Percentiles rank a stretch among this genome's conserved stretches.
These are phyloP conservation scores for Parotocinclus haroldoi DNA, from an alignment of 2,797 vertebrate species.

Conservation along the genomic window DNA sequence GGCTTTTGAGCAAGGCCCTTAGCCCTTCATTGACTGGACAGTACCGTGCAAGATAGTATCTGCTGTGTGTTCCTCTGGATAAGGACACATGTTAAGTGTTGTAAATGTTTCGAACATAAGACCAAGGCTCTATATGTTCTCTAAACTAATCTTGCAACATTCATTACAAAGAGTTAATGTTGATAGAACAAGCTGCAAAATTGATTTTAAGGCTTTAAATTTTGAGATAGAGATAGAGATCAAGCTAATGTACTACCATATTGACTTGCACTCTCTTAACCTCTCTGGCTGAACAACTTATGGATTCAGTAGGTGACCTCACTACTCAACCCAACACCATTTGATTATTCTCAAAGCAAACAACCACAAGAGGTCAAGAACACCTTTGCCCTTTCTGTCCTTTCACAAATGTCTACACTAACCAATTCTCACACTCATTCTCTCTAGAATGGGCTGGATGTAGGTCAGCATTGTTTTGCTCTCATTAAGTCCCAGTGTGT, in stretches of 20 bases:
- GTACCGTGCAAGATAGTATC: no score
- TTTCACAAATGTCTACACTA: constrained; percentile 3
- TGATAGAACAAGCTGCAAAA: no score
- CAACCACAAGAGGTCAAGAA: neutral
- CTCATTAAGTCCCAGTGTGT: neutral
- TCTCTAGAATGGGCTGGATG: neutral
- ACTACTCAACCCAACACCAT: neutral
- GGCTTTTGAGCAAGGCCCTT: no score
- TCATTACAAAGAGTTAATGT: no score
- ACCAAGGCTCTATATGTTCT: no score
- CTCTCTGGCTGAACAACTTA: neutral
- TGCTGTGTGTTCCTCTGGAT: no score
- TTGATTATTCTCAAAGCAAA: constrained; percentile 14
- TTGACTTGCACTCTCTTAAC: neutral
- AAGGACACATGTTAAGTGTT: no score
- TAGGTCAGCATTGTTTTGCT: neutral
- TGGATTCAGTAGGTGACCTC: constrained; percentile 11
- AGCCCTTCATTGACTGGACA: no score
- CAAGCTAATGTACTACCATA: neutral
- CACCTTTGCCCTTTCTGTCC: neutral
- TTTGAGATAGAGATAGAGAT: neutral
- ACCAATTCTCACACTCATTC: constrained; percentile 4
- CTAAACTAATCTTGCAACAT: no score
- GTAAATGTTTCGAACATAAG: no score
- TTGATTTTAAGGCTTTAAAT: no score